Percentiles rank a stretch among this genome's conserved stretches.
Conservation (phyloP, 2,888 invertebrate species). For the Polietes domitor region DNA sequence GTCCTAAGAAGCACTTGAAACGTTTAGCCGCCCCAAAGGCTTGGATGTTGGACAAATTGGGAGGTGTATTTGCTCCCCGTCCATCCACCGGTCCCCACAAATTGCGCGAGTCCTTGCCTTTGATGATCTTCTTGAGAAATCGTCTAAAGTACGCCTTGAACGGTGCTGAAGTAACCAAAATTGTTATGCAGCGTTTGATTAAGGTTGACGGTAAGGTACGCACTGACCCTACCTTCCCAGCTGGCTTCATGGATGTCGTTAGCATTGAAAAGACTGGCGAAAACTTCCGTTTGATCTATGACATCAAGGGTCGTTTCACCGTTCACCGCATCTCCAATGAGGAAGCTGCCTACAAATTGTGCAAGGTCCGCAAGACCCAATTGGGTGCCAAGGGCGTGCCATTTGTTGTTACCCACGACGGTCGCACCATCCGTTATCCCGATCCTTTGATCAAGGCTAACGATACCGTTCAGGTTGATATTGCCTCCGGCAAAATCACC, state of each 20-base stretch:
- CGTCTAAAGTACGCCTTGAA: conserved; percentile 99
- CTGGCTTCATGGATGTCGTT: conserved; percentile 99
- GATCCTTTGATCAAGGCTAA: conserved; percentile 98
- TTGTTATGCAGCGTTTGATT: conserved; percentile 98
- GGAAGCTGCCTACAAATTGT: conserved; percentile 99
- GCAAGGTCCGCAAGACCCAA: conserved; percentile 94
- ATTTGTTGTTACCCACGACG: conserved; percentile 97
- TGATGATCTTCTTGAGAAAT: conserved; percentile 98
- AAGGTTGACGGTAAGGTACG: conserved; percentile 99
- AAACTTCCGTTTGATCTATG: conserved; percentile 98
- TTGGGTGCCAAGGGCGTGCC: conserved; percentile 98
- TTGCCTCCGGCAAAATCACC: conserved; percentile 95
- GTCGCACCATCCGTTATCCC: conserved; percentile 98
- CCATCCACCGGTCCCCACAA: conserved; percentile 99
- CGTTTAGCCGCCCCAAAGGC: conserved; percentile 99
- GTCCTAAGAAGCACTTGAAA: conserved; percentile 99
- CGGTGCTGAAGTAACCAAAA: conserved; percentile 97
- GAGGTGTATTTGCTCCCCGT: conserved; percentile 98
- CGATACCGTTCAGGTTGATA: conserved; percentile 97
- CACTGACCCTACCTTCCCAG: conserved; percentile 98
- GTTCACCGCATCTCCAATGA: conserved; percentile 98
- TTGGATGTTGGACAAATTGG: conserved; percentile 99
- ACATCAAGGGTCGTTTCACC: conserved; percentile 98
- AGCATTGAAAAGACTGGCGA: conserved; percentile 99
- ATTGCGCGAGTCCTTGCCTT: conserved; percentile 96